A percentile compares a stretch with the other conserved stretches of the same genome.
These are phyloP conservation scores for Mesoclemmys tuberculata DNA, from an alignment of 2,113 vertebrate genomes.

Conservation along the genomic window DNA sequence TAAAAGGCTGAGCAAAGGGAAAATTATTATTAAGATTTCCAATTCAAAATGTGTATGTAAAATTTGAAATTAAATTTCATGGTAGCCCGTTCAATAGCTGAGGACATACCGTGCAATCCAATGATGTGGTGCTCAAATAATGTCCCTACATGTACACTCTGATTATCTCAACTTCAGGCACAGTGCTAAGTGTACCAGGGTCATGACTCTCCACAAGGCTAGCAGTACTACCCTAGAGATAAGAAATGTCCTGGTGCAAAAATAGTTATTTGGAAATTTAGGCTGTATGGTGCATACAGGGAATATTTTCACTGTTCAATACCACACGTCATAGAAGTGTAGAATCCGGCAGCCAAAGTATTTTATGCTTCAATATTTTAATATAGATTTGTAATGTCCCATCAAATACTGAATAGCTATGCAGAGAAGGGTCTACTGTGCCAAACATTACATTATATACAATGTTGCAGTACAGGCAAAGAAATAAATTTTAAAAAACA, in stretches of 20 bases:
- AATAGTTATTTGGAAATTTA: slow-evolving; percentile 20
- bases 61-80: slow-evolving; percentile 86
- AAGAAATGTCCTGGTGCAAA: slow-evolving; percentile 22
- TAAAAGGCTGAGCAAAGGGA: slow-evolving; percentile 86
- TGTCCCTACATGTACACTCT: slow-evolving; percentile 22
- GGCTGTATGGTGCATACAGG: neutral
- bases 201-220: slow-evolving; percentile 29
- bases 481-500: slow-evolving; percentile 22
- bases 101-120: slow-evolving; percentile 62
- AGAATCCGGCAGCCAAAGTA: slow-evolving; percentile 36
- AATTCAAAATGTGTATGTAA: slow-evolving; percentile 81
- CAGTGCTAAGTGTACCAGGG: slow-evolving; percentile 54
- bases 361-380: slow-evolving; percentile 38
- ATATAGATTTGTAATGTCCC: slow-evolving; percentile 20
- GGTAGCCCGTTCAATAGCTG: slow-evolving; percentile 79
- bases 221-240: slow-evolving; percentile 14
- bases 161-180: slow-evolving; percentile 76
- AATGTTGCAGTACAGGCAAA: slow-evolving; percentile 14
- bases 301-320: slow-evolving; percentile 39
- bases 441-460: slow-evolving; percentile 37
- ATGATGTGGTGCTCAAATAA: slow-evolving; percentile 59
- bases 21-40: slow-evolving; percentile 84
- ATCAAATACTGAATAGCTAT: slow-evolving; percentile 6
- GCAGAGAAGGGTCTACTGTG: slow-evolving; percentile 15
- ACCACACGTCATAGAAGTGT: slow-evolving; percentile 35